Base-by-base conservation (phyloP, 2,113 vertebrate genomes). In the Rissa tridactyla region DNA sequence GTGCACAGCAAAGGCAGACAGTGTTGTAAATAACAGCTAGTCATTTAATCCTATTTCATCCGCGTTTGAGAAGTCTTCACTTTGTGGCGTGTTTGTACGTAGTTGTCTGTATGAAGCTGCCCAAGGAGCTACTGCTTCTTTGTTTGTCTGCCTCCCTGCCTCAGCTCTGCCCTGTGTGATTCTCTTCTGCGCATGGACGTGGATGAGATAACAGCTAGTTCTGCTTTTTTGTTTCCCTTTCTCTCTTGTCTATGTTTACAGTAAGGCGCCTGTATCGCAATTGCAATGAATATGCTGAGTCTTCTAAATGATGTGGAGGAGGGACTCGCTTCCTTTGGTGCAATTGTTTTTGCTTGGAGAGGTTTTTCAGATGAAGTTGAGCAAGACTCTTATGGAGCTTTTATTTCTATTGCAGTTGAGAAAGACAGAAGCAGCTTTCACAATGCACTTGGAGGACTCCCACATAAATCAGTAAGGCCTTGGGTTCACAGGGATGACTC, bases 171-270 rank as follows among this genome's bases (percentile, higher is more conserved):
- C 72, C 69, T 47, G 38, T 26, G 3, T 21, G 27, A 44, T 86
- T 86, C 80, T 65, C 32, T 66, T 83, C 60, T 46, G 47, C 36
- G 47, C 22, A 6, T 52, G 69, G 70, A 84, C 49, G 46, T 77
- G 62, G 49, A 61, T 75, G 88, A 91, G 65, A 49, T 62, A 94
- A 82, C 27, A 68, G 38, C 47, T 60, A 64, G 85, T 96, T 96
- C 90, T 93, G 86, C 79, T 96, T 94, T 95, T 81, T 62, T 94
- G 69, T 96, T 96, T 94, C 91, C 86, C 34, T 91, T 96, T 96
- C 72, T 85, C 57, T 92, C 64, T 75, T 58, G 42, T 71, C 47
- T 87, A 3, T 73, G 76, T 90, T 94, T 96, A 85, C 66, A 93
- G 44, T 49, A 69, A 94, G 90, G 19, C 0, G 10, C 36, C 62